Percentiles rank a stretch among this genome's conserved stretches.
Conservation (phyloP, 2,888 invertebrate species). For the Lamproptera curius region DNA sequence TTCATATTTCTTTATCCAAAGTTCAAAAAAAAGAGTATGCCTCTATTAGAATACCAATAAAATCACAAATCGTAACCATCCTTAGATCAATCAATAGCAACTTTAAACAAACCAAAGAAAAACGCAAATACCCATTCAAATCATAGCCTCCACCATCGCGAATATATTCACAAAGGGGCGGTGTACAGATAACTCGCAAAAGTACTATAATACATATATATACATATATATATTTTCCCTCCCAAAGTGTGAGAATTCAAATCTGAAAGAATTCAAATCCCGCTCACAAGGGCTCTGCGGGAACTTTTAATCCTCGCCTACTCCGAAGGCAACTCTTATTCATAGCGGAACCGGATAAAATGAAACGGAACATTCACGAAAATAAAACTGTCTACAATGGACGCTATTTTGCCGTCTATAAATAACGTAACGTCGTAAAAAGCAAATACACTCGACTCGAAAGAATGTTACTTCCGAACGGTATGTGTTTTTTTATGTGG, state of each 20-base stretch:
- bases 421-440: not conserved
- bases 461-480: no score
- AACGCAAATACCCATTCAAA: no score
- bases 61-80: no score
- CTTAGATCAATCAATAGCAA: no score
- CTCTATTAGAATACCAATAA: no score
- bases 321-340: conserved; percentile 18
- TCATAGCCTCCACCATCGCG: not conserved
- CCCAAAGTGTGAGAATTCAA: conserved; percentile 29
- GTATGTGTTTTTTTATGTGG: no score
- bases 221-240: conserved; percentile 26
- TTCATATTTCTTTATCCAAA: no score
- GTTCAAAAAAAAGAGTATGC: no score
- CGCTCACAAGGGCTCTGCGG: conserved; percentile 25
- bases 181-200: not conserved
- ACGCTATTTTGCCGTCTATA: conserved; percentile 1
- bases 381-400: conserved; percentile 12
- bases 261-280: conserved; percentile 33
- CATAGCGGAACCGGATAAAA: conserved; percentile 14
- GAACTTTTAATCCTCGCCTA: conserved; percentile 27
- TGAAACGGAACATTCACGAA: conserved; percentile 10
- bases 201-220: no score
- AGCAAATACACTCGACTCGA: not conserved
- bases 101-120: no score
- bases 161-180: not conserved